Evolutionary conservation across 2,797 vertebrate species (phyloP).

Genomic region (Ctenochaetus hawaiiensis): DNA sequence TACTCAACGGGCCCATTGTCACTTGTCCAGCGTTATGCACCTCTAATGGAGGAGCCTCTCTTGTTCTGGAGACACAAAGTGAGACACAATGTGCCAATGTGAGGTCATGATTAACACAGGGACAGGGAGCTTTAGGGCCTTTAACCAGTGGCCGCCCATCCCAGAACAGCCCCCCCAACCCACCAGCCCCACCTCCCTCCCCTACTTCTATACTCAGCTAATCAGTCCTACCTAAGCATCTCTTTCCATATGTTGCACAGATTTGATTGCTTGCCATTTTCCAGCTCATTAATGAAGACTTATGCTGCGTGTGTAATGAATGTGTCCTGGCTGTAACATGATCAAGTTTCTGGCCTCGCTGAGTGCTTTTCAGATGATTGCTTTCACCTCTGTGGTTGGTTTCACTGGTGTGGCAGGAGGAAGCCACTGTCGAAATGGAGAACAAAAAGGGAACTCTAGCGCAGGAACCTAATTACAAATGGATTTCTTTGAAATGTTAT

Average conservation of each 20-base stretch:
- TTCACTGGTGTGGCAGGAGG: slow-evolving; percentile 66
- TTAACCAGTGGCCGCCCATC: slow-evolving; percentile 13
- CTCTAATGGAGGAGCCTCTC: slow-evolving; percentile 52
- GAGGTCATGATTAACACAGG: slow-evolving; percentile 54
- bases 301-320: slow-evolving; percentile 80
- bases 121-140: slow-evolving; percentile 30
- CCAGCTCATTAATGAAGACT: slow-evolving; percentile 84
- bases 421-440: slow-evolving; percentile 63
- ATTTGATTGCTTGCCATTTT: slow-evolving; percentile 85
- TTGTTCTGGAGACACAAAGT: slow-evolving; percentile 42
- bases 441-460: slow-evolving; percentile 63
- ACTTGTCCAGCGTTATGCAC: slow-evolving; percentile 20
- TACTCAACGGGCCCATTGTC: slow-evolving; percentile 63
- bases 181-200: background rate
- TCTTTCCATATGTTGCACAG: slow-evolving; percentile 76
- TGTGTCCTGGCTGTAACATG: slow-evolving; percentile 78
- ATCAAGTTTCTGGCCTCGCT: slow-evolving; percentile 78
- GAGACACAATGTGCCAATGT: slow-evolving; percentile 55
- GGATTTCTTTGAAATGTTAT: slow-evolving; percentile 56
- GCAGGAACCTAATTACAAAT: slow-evolving; percentile 67
- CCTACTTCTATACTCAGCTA: slow-evolving; percentile 46
- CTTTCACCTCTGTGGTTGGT: slow-evolving; percentile 79
- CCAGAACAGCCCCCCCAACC: background rate
- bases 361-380: slow-evolving; percentile 81
- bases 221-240: slow-evolving; percentile 62